These are phyloP conservation scores for Panagrolaimus sp. DNA, from an alignment of 1,140 invertebrate genomes.

Conservation along the genomic window DNA sequence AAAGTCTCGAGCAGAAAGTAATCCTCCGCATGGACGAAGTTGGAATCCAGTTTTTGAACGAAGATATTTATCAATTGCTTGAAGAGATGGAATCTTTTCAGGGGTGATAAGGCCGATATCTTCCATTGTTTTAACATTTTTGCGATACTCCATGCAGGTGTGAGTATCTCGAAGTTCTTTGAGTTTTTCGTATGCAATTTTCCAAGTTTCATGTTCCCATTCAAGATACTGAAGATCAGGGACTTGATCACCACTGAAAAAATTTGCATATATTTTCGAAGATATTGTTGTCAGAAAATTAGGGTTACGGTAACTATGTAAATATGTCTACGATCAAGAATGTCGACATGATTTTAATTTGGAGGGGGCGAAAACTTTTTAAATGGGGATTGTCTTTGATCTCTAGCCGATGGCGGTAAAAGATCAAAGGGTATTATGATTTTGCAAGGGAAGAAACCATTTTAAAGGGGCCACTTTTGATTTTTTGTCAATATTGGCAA, in stretches of 20 bases:
- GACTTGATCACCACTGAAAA: constrained; percentile 74
- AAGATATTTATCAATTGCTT: constrained; percentile 83
- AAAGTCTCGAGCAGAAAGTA: constrained; percentile 87
- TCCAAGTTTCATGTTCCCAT: constrained; percentile 84
- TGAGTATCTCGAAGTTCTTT: constrained; percentile 81
- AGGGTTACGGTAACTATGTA: too few relatives aligned
- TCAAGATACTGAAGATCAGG: constrained; percentile 80
- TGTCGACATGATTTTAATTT: too few relatives aligned
- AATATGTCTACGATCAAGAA: too few relatives aligned
- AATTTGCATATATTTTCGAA: too few relatives aligned
- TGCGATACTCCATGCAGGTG: constrained; percentile 82
- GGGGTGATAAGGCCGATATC: constrained; percentile 79
- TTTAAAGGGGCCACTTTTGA: too few relatives aligned
- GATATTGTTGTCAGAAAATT: too few relatives aligned
- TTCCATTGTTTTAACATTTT: constrained; percentile 77
- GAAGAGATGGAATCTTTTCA: constrained; percentile 84
- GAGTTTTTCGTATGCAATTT: constrained; percentile 78
- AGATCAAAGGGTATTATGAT: too few relatives aligned
- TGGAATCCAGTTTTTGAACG: constrained; percentile 83
- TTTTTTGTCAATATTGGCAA: too few relatives aligned
- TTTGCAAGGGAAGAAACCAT: too few relatives aligned
- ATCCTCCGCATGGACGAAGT: constrained; percentile 90
- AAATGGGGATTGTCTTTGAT: too few relatives aligned
- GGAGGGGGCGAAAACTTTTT: too few relatives aligned
- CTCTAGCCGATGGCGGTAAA: too few relatives aligned